Percentiles rank a stretch among this genome's conserved stretches.
Conservation (phyloP, 2,797 vertebrate species). For the Chaetodon trifasciatus region DNA sequence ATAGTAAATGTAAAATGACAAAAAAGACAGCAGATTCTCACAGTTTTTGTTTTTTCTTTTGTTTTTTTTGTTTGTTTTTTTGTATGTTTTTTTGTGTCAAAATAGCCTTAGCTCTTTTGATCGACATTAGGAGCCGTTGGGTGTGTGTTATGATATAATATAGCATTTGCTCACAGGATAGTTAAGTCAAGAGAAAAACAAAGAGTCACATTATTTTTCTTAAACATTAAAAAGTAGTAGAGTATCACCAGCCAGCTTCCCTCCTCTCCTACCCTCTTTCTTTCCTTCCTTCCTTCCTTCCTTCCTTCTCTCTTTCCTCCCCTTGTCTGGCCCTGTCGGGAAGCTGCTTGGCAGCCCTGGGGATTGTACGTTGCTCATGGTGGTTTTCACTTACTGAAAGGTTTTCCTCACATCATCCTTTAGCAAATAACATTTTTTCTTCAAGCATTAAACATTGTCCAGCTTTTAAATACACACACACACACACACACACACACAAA, state of each 20-base stretch:
- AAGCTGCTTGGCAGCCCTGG: constrained; percentile 83
- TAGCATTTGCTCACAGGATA: constrained; percentile 85
- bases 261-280: constrained; percentile 58
- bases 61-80: constrained; percentile 11
- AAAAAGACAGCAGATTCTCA: constrained; percentile 85
- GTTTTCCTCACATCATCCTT: constrained; percentile 78
- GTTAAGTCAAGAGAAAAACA: constrained; percentile 79
- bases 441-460: constrained; percentile 85
- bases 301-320: constrained; percentile 51
- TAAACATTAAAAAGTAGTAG: constrained; percentile 86
- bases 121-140: constrained; percentile 82
- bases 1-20: constrained; percentile 79
- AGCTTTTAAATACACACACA: constrained; percentile 72
- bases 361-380: constrained; percentile 89
- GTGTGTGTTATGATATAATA: constrained; percentile 72
- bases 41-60: constrained; percentile 79
- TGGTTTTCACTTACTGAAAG: constrained; percentile 72
- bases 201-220: constrained; percentile 80
- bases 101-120: constrained; percentile 81
- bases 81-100: constrained; percentile 63
- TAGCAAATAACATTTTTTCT: constrained; percentile 73
- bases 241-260: constrained; percentile 80
- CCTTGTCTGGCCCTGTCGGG: constrained; percentile 74
- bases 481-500: constrained; percentile 38
- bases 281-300: constrained; percentile 41